Conservation (phyloP, 2,888 invertebrate species). For the Aleiodes leptofemur region DNA sequence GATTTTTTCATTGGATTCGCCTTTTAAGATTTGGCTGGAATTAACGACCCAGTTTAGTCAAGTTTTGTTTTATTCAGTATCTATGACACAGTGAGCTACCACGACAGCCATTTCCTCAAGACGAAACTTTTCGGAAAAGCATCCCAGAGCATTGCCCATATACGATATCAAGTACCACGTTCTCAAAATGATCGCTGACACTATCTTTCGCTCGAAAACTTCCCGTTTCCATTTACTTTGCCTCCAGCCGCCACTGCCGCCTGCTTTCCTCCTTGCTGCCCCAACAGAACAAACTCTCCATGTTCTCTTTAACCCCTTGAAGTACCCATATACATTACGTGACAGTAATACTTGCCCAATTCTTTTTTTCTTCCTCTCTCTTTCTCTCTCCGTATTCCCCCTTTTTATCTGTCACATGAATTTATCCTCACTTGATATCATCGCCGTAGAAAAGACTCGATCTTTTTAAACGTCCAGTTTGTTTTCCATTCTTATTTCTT, state of each 20-base stretch:
- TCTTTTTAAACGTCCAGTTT: constrained; percentile 22
- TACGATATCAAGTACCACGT: constrained; percentile 34
- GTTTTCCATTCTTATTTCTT: neutral
- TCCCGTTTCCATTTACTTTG: constrained; percentile 28
- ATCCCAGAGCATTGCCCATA: constrained; percentile 30
- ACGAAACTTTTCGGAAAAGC: constrained; percentile 41
- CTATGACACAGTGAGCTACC: constrained; percentile 14
- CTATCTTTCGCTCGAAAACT: constrained; percentile 39
- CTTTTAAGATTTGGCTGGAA: neutral
- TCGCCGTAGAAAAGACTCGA: constrained; percentile 27
- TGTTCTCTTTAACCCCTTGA: constrained; percentile 41
- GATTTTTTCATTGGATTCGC: neutral
- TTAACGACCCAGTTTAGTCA: constrained; percentile 27
- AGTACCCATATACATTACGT: constrained; percentile 42
- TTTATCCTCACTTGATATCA: constrained; percentile 29
- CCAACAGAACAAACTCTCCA: constrained; percentile 36
- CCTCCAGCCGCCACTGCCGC: neutral
- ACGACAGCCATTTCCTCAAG: constrained; percentile 35
- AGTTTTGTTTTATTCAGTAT: constrained; percentile 33
- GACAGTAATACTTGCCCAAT: constrained; percentile 28
- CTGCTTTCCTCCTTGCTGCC: neutral
- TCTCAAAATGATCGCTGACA: constrained; percentile 37
- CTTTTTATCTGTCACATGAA: constrained; percentile 44
- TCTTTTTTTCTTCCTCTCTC: neutral
- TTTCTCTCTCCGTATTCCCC: neutral